Evolutionary conservation across 2,888 invertebrate genomes (phyloP), one percentile per base, ranked within the genome.

Genomic region (Panopea generosa): DNA sequence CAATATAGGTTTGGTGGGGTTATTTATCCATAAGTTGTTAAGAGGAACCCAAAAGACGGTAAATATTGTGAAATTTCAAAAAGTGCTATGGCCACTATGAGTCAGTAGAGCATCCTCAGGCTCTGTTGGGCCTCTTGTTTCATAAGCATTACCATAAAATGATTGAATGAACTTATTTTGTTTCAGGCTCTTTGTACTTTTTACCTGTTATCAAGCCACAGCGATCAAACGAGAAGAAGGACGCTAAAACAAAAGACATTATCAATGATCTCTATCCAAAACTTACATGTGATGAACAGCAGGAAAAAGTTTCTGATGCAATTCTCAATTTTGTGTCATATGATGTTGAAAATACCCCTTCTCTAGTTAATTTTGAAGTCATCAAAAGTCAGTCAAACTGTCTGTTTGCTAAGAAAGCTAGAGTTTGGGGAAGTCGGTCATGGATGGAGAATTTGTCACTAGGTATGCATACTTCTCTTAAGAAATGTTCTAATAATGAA

Each of bases 351-450:
- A 67, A 84, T 18, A 68, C 78, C 2, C 49, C 69, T 2, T 60
- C 77, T 18, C 38, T 90, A 11, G 57, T 79, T 1, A 74, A 77
- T 33, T 90, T 90, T 65, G 73, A 84, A n/a, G 59, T 63, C 2
- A 68, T 90, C n/a, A 86, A 87, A 72, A 40, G 67, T 27, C 72
- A 85, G 20, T 84, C 90, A 16, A 85, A 89, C 57, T 90, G 90
- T 72, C 68, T 85, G 38, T 90, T 90, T 84, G 90, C 90, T 7
- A 86, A 78, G 72, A 82, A 80, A 40, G 86, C 90, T 3, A 84
- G 77, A 65, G 16, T 89, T 9, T 90, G 90, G 90, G 88, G 88
- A 27, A 79, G 82, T 26, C 75, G 77, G 6, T 59, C 72, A 33
- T 90, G 89, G 88, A 77, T 84, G 33, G 29, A 81, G 3, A 43